Evolutionary conservation across 2,888 invertebrate genomes (phyloP).

Genomic region (Amblyjoppa fuscipennis): DNA sequence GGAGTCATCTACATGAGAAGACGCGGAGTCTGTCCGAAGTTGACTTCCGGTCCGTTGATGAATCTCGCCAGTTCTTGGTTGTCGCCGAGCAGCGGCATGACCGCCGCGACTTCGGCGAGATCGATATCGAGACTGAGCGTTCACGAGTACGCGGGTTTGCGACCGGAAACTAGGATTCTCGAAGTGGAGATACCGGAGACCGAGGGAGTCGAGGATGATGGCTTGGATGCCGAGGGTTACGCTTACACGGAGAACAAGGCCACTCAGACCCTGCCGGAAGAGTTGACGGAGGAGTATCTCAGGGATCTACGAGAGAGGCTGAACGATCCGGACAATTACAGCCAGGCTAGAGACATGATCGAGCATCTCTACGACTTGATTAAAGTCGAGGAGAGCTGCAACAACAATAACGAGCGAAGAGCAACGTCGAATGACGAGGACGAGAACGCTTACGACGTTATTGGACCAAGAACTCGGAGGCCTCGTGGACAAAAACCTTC

Average conservation of each 20-base stretch:
- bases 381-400: conserved; percentile 90
- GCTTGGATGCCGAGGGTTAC: conserved; percentile 80
- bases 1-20: conserved; percentile 82
- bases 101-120: conserved; percentile 87
- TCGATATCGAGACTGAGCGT: conserved; percentile 88
- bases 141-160: conserved; percentile 88
- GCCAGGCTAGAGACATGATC: conserved; percentile 91
- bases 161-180: conserved; percentile 87
- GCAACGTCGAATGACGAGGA: conserved; percentile 75
- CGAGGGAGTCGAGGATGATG: conserved; percentile 79
- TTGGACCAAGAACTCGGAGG: conserved; percentile 84
- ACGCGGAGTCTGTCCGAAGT: conserved; percentile 82
- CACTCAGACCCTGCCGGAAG: conserved; percentile 91
- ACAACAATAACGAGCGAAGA: conserved; percentile 86
- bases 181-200: conserved; percentile 83
- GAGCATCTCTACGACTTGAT: conserved; percentile 92
- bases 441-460: conserved; percentile 89
- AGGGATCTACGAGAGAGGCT: conserved; percentile 89
- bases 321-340: conserved; percentile 90
- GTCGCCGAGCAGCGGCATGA: conserved; percentile 81
- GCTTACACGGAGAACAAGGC: conserved; percentile 87
- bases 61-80: conserved; percentile 80
- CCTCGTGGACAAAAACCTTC: conserved; percentile 84
- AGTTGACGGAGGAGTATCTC: conserved; percentile 90
- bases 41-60: conserved; percentile 79